Base-by-base conservation (phyloP, 2,888 invertebrate genomes). In the Bellardia bayeri region DNA sequence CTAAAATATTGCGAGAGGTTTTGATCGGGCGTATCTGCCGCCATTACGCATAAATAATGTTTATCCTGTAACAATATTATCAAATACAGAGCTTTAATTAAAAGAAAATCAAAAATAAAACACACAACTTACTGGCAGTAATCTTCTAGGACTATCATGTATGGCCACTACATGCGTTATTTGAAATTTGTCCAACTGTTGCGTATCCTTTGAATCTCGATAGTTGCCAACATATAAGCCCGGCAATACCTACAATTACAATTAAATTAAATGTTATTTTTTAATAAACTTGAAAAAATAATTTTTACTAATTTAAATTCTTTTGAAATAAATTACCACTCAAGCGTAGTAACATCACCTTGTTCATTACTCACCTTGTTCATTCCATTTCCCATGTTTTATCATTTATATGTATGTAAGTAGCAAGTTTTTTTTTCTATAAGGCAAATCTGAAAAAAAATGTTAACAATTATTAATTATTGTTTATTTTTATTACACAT, bases 211-310 rank as follows among this genome's bases (percentile, higher is more conserved):
- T 81, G 98, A 98, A 94, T 99, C 99, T 91, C 98, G 95, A 94
- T 98, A 98, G 94, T 98, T 99, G 88, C 99, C 99, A 91, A 99
- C 96, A 94, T 98, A 99, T 82, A 99, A 96, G 89, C 99, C 98
- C 90, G 98, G 97, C 91, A 99, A 95, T 92, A 99, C 97, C 98
- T 98, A 94, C 0, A 86, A 93, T 30, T 11, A 3, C 30, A 30
- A 93, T 89, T 30, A 40, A 80, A 30, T 61, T 16, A 13, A 40
- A 8, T 40, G 5, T n/a, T 51, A 23, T 23, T 23, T 23, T 23
- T 23, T 23, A 23, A 23, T 23, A 23, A 23, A 1, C 23, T 23
- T 23, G 23, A 23, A 23, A 23, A 23, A 23, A 23, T 23, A 23
- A 23, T 23, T 23, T 23, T 23, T 23, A 23, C 23, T 23, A 23